A percentile compares a stretch with the other conserved stretches of the same genome.
Evolutionary conservation across 1,140 invertebrate genomes (phyloP).

Genomic region (Megalonaias nervosa): DNA sequence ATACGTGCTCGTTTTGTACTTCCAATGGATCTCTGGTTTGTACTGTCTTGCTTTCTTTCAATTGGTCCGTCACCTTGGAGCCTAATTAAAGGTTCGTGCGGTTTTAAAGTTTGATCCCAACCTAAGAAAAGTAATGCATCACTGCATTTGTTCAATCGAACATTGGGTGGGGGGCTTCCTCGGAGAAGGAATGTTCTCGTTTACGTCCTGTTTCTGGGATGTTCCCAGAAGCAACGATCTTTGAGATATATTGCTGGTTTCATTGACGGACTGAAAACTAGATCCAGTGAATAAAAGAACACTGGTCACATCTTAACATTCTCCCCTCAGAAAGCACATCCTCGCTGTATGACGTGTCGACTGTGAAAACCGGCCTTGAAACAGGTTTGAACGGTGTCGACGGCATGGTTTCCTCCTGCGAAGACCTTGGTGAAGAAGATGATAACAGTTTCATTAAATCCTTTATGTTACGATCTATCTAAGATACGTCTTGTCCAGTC

Average conservation of each 20-base stretch:
- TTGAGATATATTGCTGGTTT: neutral
- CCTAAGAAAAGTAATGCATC: neutral
- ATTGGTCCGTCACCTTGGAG: conserved; percentile 23
- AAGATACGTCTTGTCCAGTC: conserved; percentile 27
- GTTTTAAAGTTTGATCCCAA: conserved; percentile 1
- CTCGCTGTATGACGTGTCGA: too few relatives aligned
- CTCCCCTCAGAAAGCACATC: too few relatives aligned
- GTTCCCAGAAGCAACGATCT: conserved; percentile 1
- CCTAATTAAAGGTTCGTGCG: conserved; percentile 9
- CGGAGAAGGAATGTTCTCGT: neutral
- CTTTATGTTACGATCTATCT: conserved; percentile 29
- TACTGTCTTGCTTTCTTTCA: neutral
- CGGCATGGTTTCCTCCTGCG: conserved; percentile 11
- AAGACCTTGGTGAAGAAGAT: conserved; percentile 11
- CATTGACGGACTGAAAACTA: neutral
- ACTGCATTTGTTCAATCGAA: neutral
- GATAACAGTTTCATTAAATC: conserved; percentile 29
- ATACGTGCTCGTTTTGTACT: too few relatives aligned
- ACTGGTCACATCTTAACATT: too few relatives aligned
- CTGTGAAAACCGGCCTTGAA: neutral
- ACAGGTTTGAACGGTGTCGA: conserved; percentile 11
- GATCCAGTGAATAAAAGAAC: neutral
- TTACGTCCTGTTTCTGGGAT: neutral
- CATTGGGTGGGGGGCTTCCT: neutral
- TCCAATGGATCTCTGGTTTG: too few relatives aligned